A percentile compares a stretch with the other conserved stretches of the same genome.
Conservation (phyloP, 2,113 vertebrate genomes). For the Donacobius atricapilla region DNA sequence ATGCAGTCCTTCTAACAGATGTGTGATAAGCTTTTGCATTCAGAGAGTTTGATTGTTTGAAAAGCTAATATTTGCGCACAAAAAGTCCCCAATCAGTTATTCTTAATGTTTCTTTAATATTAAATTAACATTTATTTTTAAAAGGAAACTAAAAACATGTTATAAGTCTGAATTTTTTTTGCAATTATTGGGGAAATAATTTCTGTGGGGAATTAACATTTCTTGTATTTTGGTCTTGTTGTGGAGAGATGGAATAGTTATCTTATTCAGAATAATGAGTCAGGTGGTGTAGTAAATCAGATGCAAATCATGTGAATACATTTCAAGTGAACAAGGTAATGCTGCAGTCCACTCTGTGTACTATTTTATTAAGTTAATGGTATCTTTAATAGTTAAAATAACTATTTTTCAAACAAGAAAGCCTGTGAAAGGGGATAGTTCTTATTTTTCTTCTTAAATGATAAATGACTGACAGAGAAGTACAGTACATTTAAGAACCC, state of each 20-base stretch:
- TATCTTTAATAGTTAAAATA: not conserved
- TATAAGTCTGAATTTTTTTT: not conserved
- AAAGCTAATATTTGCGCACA: not conserved
- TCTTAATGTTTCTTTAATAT: not conserved
- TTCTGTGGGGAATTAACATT: not conserved
- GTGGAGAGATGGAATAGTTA: not conserved
- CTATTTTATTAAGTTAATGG: not conserved
- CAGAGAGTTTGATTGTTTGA: not conserved
- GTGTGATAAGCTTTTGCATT: conserved; percentile 8
- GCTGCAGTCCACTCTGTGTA: not conserved
- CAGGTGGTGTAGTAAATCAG: not conserved
- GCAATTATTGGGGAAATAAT: not conserved
- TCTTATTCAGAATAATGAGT: not conserved
- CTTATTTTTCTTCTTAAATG: not conserved
- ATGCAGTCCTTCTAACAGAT: not conserved
- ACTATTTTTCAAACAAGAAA: not conserved
- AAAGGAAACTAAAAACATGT: not conserved
- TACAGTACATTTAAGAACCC: not conserved
- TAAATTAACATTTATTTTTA: not conserved
- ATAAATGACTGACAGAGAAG: not conserved
- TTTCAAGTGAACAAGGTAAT: not conserved
- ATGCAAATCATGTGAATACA: not conserved
- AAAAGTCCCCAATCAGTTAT: not conserved
- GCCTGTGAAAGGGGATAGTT: not conserved
- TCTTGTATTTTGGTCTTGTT: not conserved